Evolutionary conservation across 23 tunicate genomes (phyloP), one percentile per base, ranked within the genome.

Genomic region (Ascidia mentula): DNA sequence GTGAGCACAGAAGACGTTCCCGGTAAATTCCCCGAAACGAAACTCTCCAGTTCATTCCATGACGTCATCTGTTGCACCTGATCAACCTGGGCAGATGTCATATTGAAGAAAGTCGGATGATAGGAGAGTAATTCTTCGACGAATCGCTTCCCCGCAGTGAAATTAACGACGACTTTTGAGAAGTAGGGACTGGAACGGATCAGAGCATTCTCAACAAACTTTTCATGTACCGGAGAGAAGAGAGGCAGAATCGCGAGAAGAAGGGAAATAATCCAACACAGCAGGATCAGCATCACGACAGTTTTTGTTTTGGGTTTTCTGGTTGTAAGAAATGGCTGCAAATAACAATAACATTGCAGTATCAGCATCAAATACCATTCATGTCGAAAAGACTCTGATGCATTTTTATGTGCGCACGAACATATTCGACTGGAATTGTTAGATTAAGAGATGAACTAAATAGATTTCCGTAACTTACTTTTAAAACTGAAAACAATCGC

Each of bases 401-500:
- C n/a, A n/a, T n/a, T n/a, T n/a, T n/a, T n/a, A n/a, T n/a, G n/a
- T n/a, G n/a, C n/a, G n/a, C n/a, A n/a, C n/a, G n/a, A n/a, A n/a
- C n/a, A n/a, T n/a, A n/a, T n/a, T n/a, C n/a, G n/a, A n/a, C n/a
- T n/a, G n/a, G n/a, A n/a, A n/a, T n/a, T n/a, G n/a, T n/a, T n/a
- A n/a, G n/a, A n/a, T n/a, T n/a, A n/a, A n/a, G n/a, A n/a, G n/a
- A n/a, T n/a, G n/a, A n/a, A n/a, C n/a, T n/a, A n/a, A n/a, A n/a
- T n/a, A n/a, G n/a, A n/a, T n/a, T n/a, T n/a, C n/a, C 18, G 17
- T 15, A 15, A 65, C 59, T 36, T 69, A 80, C 85, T 75, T 74
- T 40, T 17, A 73, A 74, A 37, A 80, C 81, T 4, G 60, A 83
- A 30, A 13, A 69, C 7, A 80, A 33, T 15, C 90, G 82, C 6